Evolutionary conservation across 2,113 vertebrate species (phyloP), one percentile per base, ranked within the genome.

Genomic region (Passer domesticus): DNA sequence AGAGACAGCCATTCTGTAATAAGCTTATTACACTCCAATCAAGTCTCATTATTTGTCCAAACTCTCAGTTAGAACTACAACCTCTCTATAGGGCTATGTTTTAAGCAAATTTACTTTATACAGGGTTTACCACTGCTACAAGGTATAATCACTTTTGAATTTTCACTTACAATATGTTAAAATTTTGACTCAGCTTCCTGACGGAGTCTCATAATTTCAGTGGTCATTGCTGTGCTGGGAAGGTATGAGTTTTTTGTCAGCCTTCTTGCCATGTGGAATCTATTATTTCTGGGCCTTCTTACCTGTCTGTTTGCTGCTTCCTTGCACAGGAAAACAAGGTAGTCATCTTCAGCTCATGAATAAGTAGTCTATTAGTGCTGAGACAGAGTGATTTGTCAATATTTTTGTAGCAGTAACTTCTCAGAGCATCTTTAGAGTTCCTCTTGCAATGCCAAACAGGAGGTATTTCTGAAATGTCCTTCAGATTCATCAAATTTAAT

Each of bases 301-400:
- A 70, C 39, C n/a, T 64, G 7, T 18, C 55, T 74, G 7, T 53
- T 93, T 88, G 62, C 55, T 80, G 43, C 60, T 81, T 81, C 24
- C 56, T 75, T 87, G 68, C 56, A 67, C 44, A 81, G 68, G 39
- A 73, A 74, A 91, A 68, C 33, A 78, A 25, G 47, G 35, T 67
- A 75, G 96, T 89, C 41, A 85, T 79, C 82, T 83, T 90, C 83
- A 76, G 41, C 58, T 92, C 83, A 89, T 83, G 46, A 92, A 80
- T 89, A 92, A 90, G 44, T 80, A 95, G 76, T 22, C 64, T 1
- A 1, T 87, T 94, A 92, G 39, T 62, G 37, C 35, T 58, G 56
- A 77, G 76, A 83, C 73, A 89, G 70, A 86, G 56, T 55, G 46
- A 92, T 89, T 80, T 81, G 37, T 95, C 94, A 92, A 49, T 81